These are phyloP conservation scores for Spheniscus mendiculus DNA, from an alignment of 2,113 vertebrate genomes.

Conservation along the genomic window DNA sequence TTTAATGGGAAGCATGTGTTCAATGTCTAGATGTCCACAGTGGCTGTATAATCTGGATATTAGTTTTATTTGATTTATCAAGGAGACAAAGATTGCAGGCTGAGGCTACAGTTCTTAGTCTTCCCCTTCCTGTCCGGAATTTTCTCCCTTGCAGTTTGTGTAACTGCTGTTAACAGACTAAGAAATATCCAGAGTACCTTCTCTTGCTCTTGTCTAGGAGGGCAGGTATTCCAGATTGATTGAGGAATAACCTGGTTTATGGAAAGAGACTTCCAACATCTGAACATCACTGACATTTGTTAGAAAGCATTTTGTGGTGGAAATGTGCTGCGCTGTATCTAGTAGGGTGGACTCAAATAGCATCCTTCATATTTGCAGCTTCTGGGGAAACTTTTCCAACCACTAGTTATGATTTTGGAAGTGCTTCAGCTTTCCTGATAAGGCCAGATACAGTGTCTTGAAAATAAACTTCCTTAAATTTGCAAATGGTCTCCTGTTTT, in stretches of 20 bases:
- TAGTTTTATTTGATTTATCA: background rate
- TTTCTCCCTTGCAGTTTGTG: background rate
- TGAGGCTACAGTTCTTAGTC: background rate
- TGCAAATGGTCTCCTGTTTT: background rate
- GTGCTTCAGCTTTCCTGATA: slow-evolving; percentile 1
- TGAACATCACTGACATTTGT: background rate
- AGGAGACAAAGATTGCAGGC: background rate
- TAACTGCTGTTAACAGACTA: background rate
- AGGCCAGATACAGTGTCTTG: background rate
- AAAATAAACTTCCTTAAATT: background rate
- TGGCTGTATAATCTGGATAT: background rate
- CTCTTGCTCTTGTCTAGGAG: background rate
- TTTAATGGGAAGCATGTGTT: background rate
- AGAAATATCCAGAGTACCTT: background rate
- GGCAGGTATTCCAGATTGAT: background rate
- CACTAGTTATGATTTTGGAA: background rate
- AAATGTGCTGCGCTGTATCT: background rate
- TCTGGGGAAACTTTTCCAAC: background rate
- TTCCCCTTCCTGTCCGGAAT: background rate
- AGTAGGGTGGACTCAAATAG: background rate
- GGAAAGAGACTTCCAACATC: background rate
- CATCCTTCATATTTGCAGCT: background rate
- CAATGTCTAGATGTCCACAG: background rate
- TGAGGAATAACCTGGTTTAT: background rate
- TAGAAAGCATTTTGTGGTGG: background rate